phyloP scores from a whole-genome alignment of 2,113 vertebrate genomes.

The Channa maculata region DNA sequence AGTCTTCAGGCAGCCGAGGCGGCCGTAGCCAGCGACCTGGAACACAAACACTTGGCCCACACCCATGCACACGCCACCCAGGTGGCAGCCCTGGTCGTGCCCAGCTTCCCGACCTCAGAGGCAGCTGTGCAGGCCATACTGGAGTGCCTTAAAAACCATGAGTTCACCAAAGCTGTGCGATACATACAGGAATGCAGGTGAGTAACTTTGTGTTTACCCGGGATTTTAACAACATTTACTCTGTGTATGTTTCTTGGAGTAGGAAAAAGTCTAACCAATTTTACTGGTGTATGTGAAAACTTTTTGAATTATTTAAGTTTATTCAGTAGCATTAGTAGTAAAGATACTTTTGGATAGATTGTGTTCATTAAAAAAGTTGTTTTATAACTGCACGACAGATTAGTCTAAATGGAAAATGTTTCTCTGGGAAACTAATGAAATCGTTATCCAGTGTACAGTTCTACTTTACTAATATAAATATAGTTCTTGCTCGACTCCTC shows the following conservation, averaged over 20 bases:
- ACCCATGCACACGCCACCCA: slow-evolving; percentile 75
- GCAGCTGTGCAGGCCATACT: slow-evolving; percentile 95
- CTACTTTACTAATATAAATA: too few relatives aligned
- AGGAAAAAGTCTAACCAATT: not conserved
- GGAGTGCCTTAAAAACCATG: slow-evolving; percentile 94
- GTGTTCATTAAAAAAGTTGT: too few relatives aligned
- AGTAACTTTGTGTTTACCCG: slow-evolving; percentile 23
- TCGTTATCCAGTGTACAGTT: too few relatives aligned
- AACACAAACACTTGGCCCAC: slow-evolving; percentile 78
- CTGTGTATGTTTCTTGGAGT: not conserved
- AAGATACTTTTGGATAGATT: too few relatives aligned
- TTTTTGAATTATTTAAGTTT: too few relatives aligned
- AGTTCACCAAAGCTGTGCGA: slow-evolving; percentile 91
- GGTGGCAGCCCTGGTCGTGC: slow-evolving; percentile 76
- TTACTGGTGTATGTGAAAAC: too few relatives aligned
- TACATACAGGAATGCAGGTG: slow-evolving; percentile 97
- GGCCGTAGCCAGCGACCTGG: slow-evolving; percentile 87
- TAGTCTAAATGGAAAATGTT: too few relatives aligned
- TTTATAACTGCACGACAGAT: too few relatives aligned
- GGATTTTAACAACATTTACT: not conserved
- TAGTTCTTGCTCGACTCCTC: too few relatives aligned
- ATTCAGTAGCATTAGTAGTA: too few relatives aligned
- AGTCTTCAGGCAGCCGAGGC: slow-evolving; percentile 92
- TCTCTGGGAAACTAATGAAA: too few relatives aligned
- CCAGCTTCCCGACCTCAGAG: slow-evolving; percentile 90